These are phyloP conservation scores for Cryptotermes secundus DNA, from an alignment of 1,140 invertebrate genomes.

Conservation along the genomic window DNA sequence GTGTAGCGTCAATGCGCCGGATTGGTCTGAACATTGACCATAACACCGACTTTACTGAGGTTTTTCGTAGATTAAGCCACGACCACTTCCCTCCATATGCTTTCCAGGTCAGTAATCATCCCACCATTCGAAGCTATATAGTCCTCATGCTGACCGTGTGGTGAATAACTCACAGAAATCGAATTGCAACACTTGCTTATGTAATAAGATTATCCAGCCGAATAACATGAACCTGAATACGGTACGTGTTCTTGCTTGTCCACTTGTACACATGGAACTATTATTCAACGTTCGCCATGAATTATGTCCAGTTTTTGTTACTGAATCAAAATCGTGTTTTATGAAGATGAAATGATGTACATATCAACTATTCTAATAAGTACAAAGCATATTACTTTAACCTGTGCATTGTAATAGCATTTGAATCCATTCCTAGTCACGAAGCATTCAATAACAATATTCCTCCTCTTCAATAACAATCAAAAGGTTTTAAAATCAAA, in stretches of 20 bases:
- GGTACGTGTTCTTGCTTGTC: conserved; percentile 6
- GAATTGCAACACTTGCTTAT: no score
- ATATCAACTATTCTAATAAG: background rate
- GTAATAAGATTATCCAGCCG: no score
- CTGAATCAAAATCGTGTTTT: background rate
- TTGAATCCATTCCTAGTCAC: background rate
- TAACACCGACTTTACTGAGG: no score
- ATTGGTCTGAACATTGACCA: no score
- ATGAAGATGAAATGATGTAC: conserved; percentile 7
- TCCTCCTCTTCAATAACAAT: background rate
- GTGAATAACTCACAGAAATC: no score
- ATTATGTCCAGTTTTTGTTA: background rate
- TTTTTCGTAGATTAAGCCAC: no score
- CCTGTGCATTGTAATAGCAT: background rate
- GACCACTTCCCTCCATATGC: no score
- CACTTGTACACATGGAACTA: background rate
- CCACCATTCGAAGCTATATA: no score
- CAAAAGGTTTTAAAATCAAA: background rate
- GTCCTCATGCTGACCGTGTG: no score
- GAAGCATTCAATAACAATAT: conserved; percentile 6
- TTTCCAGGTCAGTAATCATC: no score
- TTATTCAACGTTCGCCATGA: background rate
- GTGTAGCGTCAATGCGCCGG: no score
- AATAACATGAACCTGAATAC: no score
- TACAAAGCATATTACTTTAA: conserved; percentile 15